These are phyloP conservation scores for Drosophila bocqueti DNA, from an alignment of 1,140 invertebrate genomes.

Conservation along the genomic window DNA sequence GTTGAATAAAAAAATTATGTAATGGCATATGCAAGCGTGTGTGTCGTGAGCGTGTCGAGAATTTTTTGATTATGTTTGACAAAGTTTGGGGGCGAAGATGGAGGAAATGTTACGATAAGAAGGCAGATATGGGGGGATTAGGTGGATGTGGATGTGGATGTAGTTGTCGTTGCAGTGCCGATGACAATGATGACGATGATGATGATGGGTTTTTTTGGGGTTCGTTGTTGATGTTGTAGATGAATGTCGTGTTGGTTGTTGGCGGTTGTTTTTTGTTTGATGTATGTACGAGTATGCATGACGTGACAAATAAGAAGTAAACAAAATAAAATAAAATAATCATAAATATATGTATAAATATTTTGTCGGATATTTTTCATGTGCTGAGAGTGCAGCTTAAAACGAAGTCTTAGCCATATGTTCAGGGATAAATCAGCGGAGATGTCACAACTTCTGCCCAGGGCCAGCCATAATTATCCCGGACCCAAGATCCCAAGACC, in stretches of 20 bases:
- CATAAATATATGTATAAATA: slow-evolving; percentile 42
- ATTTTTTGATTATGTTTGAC: slow-evolving; percentile 67
- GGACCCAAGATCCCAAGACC: slow-evolving; percentile 19
- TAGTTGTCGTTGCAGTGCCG: slow-evolving; percentile 57
- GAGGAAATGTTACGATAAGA: slow-evolving; percentile 32
- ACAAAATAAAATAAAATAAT: slow-evolving; percentile 52
- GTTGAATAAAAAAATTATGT: slow-evolving; percentile 72
- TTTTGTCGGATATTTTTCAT: slow-evolving; percentile 16
- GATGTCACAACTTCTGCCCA: slow-evolving; percentile 71
- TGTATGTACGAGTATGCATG: slow-evolving; percentile 38
- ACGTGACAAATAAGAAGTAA: slow-evolving; percentile 52
- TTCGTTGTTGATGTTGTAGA: slow-evolving; percentile 57
- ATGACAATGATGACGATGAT: slow-evolving; percentile 12
- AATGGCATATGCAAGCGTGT: slow-evolving; percentile 51
- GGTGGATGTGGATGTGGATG: slow-evolving; percentile 32
- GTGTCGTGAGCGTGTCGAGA: slow-evolving; percentile 66
- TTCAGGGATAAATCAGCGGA: slow-evolving; percentile 25
- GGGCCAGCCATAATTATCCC: slow-evolving; percentile 59
- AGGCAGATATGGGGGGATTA: slow-evolving; percentile 36
- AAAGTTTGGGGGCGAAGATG: slow-evolving; percentile 24
- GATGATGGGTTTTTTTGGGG: slow-evolving; percentile 34
- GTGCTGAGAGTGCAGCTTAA: slow-evolving; percentile 51
- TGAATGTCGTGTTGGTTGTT: slow-evolving; percentile 53
- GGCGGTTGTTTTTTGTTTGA: slow-evolving; percentile 42
- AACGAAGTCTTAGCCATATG: slow-evolving; percentile 16